phyloP scores from a whole-genome alignment of 2,113 vertebrate species.

The Planiliza haematocheilus region DNA sequence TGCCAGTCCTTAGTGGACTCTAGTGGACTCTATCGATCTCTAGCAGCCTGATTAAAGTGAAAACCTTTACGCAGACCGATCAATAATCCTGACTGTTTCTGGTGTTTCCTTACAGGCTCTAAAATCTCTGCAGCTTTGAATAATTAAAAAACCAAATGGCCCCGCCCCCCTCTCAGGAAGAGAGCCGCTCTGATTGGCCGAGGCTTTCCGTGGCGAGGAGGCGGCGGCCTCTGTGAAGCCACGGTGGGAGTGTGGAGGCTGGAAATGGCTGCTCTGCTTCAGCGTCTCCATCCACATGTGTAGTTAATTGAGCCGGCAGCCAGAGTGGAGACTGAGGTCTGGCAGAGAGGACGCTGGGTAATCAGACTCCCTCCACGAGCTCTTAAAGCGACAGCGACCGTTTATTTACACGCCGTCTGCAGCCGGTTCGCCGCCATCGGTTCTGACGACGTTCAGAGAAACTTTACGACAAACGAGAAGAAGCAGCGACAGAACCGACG shows the following conservation, averaged over 20 bases:
- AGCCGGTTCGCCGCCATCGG: too few species aligned
- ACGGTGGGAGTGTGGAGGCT: slow-evolving; percentile 24
- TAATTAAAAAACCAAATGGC: too few species aligned
- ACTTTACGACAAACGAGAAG: neutral
- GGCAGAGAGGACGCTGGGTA: slow-evolving; percentile 78
- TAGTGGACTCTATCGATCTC: too few species aligned
- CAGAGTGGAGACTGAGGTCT: slow-evolving; percentile 84
- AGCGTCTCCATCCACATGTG: slow-evolving; percentile 73
- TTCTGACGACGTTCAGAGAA: too few species aligned
- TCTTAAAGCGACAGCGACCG: slow-evolving; percentile 61
- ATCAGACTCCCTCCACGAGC: slow-evolving; percentile 62
- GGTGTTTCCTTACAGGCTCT: too few species aligned
- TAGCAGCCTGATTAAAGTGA: too few species aligned
- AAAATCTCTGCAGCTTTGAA: neutral
- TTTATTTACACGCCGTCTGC: slow-evolving; percentile 56
- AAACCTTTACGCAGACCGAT: too few species aligned
- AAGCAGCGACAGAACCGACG: neutral
- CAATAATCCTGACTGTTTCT: too few species aligned
- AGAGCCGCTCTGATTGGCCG: slow-evolving; percentile 46
- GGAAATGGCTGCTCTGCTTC: slow-evolving; percentile 53
- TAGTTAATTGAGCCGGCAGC: slow-evolving; percentile 74
- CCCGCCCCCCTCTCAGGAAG: neutral
- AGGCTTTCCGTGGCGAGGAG: neutral
- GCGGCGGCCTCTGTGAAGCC: neutral
- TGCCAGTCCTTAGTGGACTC: too few species aligned